phyloP scores from a whole-genome alignment of 2,797 vertebrate species.

The Microctenopoma steveboyesi region DNA sequence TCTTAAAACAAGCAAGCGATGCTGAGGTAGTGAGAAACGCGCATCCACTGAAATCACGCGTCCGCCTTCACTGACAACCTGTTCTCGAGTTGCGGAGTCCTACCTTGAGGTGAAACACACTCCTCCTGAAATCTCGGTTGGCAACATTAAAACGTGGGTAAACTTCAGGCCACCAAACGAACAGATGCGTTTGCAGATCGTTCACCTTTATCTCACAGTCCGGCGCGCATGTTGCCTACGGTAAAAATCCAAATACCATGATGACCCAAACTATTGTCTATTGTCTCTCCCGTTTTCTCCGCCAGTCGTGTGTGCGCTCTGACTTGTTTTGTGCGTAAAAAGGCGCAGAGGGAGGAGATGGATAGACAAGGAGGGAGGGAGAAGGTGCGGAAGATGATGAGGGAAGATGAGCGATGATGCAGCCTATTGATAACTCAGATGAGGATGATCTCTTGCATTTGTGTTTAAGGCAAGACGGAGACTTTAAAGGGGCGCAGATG shows the following conservation, averaged over 20 bases:
- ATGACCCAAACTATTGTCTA: conserved; percentile 70
- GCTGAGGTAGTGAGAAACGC: conserved; percentile 3
- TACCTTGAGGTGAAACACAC: conserved; percentile 88
- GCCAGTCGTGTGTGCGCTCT: conserved; percentile 68
- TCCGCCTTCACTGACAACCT: conserved; percentile 49
- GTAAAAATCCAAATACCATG: conserved; percentile 73
- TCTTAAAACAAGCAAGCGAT: neutral
- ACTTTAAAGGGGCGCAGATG: conserved; percentile 34
- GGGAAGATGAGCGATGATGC: conserved; percentile 71
- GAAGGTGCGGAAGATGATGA: conserved; percentile 74
- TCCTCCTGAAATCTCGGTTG: conserved; percentile 85
- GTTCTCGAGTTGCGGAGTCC: conserved; percentile 53
- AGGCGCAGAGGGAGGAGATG: conserved; percentile 79
- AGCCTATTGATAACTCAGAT: conserved; percentile 70
- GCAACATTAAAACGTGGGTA: conserved; percentile 83
- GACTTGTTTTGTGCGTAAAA: conserved; percentile 77
- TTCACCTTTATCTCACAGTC: conserved; percentile 66
- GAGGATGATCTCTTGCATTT: conserved; percentile 57
- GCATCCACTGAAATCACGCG: conserved; percentile 8
- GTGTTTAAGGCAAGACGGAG: conserved; percentile 44
- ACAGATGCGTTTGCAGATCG: conserved; percentile 38
- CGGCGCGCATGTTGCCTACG: conserved; percentile 52
- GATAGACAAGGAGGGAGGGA: conserved; percentile 72
- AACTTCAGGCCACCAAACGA: conserved; percentile 60
- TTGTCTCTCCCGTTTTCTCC: conserved; percentile 70